phyloP scores from a whole-genome alignment of 2,113 vertebrate species.

The Argyrosomus japonicus region DNA sequence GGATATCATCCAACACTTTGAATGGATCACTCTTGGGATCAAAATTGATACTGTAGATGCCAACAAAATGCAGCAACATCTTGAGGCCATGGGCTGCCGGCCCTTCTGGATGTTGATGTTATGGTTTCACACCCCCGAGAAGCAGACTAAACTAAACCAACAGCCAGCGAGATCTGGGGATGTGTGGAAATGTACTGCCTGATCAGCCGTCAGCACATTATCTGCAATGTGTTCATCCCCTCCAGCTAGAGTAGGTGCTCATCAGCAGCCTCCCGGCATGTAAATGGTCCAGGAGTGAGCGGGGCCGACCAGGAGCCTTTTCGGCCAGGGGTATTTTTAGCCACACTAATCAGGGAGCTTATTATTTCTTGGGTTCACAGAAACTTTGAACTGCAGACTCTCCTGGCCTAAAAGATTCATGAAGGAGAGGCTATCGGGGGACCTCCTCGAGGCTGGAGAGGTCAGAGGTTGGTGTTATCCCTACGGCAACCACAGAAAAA shows the following conservation, averaged over 20 bases:
- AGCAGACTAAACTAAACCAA: constrained; percentile 9
- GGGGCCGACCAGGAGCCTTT: constrained; percentile 55
- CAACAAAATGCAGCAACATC: constrained; percentile 10
- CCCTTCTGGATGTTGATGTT: neutral
- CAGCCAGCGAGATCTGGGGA: constrained; percentile 5
- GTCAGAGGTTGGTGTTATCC: constrained; percentile 81
- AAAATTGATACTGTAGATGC: neutral
- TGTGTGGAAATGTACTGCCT: constrained; percentile 6
- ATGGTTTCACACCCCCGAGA: neutral
- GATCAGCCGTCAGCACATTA: constrained; percentile 27
- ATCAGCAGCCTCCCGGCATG: constrained; percentile 64
- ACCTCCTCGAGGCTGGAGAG: constrained; percentile 73
- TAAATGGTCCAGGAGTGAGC: constrained; percentile 57
- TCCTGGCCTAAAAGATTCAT: constrained; percentile 83
- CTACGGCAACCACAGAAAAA: constrained; percentile 79
- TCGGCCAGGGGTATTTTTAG: constrained; percentile 76
- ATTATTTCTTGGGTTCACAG: constrained; percentile 81
- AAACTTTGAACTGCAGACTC: constrained; percentile 82
- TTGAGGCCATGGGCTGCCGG: neutral
- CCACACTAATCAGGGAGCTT: constrained; percentile 82
- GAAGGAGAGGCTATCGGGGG: constrained; percentile 74
- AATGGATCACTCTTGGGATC: constrained; percentile 4
- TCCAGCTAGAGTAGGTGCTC: constrained; percentile 52
- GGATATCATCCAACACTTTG: neutral
- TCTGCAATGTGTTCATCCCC: constrained; percentile 33